Conservation (phyloP, 1,140 invertebrate species). For the Apocrypta bakeri region DNA sequence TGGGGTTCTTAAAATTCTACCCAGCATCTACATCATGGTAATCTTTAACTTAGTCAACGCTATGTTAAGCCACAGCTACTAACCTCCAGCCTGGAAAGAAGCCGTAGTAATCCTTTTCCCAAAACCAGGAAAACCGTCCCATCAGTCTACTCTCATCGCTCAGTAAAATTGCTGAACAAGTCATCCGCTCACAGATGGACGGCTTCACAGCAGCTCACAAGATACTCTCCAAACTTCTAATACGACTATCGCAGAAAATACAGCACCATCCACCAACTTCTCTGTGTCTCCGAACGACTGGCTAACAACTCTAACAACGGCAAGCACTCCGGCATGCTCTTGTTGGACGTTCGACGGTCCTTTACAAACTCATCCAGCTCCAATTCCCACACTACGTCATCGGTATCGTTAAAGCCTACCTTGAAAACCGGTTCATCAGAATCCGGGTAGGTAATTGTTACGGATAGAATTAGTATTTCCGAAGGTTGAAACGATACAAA, state of each 20-base stretch:
- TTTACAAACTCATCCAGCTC: no score
- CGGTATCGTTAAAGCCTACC: no score
- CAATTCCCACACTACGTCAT: no score
- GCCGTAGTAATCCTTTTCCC: neutral
- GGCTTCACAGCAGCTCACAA: constrained; percentile 39
- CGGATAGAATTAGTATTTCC: no score
- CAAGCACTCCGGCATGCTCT: constrained; percentile 38
- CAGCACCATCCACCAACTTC: constrained; percentile 37
- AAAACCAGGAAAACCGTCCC: constrained; percentile 15
- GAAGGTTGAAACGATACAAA: no score
- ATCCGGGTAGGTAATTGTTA: no score
- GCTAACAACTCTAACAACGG: constrained; percentile 26
- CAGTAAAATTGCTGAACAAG: constrained; percentile 44
- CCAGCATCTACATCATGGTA: neutral
- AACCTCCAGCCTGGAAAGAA: neutral
- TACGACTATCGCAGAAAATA: neutral
- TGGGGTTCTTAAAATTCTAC: neutral
- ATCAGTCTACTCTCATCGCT: constrained; percentile 43
- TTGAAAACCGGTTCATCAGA: no score
- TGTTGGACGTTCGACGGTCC: constrained; percentile 53
- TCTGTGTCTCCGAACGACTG: constrained; percentile 5
- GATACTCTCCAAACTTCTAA: constrained; percentile 32
- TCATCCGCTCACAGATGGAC: constrained; percentile 3
- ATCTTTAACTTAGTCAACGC: neutral
- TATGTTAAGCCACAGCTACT: neutral